Evolutionary conservation across 2,113 vertebrate genomes (phyloP), one percentile per base, ranked within the genome.

Genomic region (Lonchura striata): DNA sequence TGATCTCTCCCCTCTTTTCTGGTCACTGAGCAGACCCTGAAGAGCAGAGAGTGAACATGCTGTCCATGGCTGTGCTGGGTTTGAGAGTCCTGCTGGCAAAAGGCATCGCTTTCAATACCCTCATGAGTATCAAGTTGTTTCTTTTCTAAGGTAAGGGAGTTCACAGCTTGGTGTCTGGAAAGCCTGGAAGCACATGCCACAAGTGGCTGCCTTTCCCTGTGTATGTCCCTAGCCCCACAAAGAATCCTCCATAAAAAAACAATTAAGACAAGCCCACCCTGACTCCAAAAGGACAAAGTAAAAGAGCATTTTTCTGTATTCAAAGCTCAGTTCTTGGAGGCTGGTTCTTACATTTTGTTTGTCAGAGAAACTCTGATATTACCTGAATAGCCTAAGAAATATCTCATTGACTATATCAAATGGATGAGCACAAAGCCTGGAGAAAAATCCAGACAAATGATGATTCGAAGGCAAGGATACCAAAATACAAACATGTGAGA

Each of bases 81-180:
- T 41, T 41, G 41, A 97, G 99, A 46, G 52, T 99, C 30, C 92
- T 99, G 82, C 97, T 99, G 82, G 54, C 98, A 61, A 99, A 41
- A 13, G 13, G 41, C 41, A 41, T 41, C 41, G 41, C 41, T 13
- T 41, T 41, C 41, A 41, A 41, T 41, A 13, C 13, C 41, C 41
- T 41, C 41, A 41, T 41, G 41, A 41, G 41, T 41, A 41, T 41
- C 41, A 41, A 41, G 41, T 13, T 41, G 41, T 41, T 41, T 41
- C 41, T 41, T 41, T 41, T 41, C 41, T 41, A 22, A 57, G 56
- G 56, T 57, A 59, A 59, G n/a, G 22, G n/a, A 35, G 22, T 15
- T 28, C 27, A 20, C 5, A 25, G 23, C 11, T 50, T 46, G 31
- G 35, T 59, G 31, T 7, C 31, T 59, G 47, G 22, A n/a, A 71